Evolutionary conservation across 92 coral and sea anemone genomes (phyloP).

Genomic region (Phenganax stokvisi): DNA sequence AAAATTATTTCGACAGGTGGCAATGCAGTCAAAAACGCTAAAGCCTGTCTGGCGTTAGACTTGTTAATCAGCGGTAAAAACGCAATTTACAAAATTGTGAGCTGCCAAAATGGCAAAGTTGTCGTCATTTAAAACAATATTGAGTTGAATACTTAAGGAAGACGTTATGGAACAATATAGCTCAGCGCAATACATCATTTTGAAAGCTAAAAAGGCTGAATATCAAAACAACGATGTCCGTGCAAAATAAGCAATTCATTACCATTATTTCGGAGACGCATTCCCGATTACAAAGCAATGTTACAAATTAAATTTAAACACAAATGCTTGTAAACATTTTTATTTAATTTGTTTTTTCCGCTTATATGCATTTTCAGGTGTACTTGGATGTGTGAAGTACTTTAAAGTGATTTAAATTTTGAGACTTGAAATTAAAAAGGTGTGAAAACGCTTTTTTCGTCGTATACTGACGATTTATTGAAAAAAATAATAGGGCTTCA

Average conservation of each 20-base stretch:
- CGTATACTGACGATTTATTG: neutral
- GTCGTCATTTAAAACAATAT: neutral
- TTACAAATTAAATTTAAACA: slow-evolving; percentile 9
- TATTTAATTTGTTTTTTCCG: slow-evolving; percentile 2
- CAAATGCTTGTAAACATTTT: neutral
- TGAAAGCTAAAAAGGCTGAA: too few species aligned
- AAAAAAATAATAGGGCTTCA: neutral
- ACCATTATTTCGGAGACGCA: neutral
- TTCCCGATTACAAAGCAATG: neutral
- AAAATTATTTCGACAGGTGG: slow-evolving; percentile 33
- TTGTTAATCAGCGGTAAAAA: neutral
- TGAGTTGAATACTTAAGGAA: neutral
- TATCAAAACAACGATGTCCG: neutral
- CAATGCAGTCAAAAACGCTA: slow-evolving; percentile 11
- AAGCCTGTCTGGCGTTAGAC: slow-evolving; percentile 2
- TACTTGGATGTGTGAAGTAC: neutral
- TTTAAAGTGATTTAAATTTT: neutral
- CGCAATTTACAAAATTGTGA: neutral
- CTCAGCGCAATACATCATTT: neutral
- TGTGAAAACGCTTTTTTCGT: neutral
- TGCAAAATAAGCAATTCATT: neutral
- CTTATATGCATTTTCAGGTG: neutral
- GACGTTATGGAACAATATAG: neutral
- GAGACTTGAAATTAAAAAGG: neutral
- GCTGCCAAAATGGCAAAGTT: neutral